Conservation (phyloP, 2,888 invertebrate genomes). For the Heliconius cydno region DNA sequence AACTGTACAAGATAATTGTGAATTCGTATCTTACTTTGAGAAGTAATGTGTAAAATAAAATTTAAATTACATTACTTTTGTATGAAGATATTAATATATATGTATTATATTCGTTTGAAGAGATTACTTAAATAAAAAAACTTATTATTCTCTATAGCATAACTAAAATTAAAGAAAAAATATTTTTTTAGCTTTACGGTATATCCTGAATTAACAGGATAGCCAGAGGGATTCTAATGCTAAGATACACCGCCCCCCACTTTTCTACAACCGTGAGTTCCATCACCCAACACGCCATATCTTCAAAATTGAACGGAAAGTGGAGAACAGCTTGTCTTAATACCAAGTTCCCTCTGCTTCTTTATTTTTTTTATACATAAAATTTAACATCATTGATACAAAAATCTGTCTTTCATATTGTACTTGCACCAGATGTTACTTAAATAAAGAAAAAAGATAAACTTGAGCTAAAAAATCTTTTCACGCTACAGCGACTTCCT, state of each 20-base stretch:
- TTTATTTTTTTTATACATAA: no score
- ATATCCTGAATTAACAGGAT: no score
- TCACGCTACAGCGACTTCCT: slow-evolving; percentile 12
- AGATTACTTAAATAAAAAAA: no score
- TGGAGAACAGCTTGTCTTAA: background rate
- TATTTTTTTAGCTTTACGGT: no score
- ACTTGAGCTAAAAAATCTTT: background rate
- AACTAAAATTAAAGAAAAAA: no score
- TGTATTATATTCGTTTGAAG: background rate
- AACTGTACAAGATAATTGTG: background rate
- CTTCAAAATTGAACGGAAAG: background rate
- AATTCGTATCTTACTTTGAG: background rate
- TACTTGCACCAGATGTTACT: slow-evolving; percentile 2
- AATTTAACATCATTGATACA: background rate
- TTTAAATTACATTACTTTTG: background rate
- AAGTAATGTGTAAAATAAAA: background rate
- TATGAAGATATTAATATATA: background rate
- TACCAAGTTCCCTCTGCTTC: background rate
- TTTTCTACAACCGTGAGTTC: no score
- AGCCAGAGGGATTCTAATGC: no score
- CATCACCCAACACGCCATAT: background rate
- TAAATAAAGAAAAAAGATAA: slow-evolving; percentile 10
- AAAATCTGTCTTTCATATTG: background rate
- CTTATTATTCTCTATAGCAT: no score
- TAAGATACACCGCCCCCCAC: no score